A percentile compares a stretch with the other conserved stretches of the same genome.
Evolutionary conservation across 2,113 vertebrate genomes (phyloP).

Genomic region (Charadrius vociferus): DNA sequence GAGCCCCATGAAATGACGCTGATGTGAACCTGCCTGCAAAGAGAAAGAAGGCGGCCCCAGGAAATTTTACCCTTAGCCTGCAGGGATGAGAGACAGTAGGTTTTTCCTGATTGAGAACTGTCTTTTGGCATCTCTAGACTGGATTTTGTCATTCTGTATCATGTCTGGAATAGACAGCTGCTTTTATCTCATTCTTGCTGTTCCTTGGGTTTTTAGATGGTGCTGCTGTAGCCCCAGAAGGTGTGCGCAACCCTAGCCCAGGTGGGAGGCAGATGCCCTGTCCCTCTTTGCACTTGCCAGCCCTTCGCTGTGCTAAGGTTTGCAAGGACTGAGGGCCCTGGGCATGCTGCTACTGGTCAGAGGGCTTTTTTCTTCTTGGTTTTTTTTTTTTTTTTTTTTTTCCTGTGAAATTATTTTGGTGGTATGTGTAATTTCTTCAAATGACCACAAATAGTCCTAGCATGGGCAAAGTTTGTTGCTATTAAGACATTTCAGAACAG

Average conservation of each 20-base stretch:
- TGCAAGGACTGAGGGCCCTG: neutral
- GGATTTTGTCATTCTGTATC: neutral
- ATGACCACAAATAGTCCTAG: neutral
- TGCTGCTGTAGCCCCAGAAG: neutral
- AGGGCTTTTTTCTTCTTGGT: neutral
- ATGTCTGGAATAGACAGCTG: neutral
- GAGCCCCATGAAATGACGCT: neutral
- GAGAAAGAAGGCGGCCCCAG: neutral
- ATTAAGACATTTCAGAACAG: neutral
- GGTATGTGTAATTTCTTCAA: neutral
- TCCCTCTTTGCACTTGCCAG: neutral
- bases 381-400: too few species aligned
- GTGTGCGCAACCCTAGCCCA: neutral
- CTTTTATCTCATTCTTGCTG: neutral
- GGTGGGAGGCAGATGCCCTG: neutral
- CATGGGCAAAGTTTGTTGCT: neutral
- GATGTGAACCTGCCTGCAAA: neutral
- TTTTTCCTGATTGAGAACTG: neutral
- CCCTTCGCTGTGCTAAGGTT: rapidly evolving
- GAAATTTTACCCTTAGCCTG: neutral
- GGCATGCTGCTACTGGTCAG: neutral
- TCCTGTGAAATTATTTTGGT: rapidly evolving
- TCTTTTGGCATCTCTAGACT: neutral
- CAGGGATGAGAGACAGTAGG: neutral
- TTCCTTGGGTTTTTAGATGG: neutral